Evolutionary conservation across 1,140 invertebrate species (phyloP).

Genomic region (Heliconius melpomene): DNA sequence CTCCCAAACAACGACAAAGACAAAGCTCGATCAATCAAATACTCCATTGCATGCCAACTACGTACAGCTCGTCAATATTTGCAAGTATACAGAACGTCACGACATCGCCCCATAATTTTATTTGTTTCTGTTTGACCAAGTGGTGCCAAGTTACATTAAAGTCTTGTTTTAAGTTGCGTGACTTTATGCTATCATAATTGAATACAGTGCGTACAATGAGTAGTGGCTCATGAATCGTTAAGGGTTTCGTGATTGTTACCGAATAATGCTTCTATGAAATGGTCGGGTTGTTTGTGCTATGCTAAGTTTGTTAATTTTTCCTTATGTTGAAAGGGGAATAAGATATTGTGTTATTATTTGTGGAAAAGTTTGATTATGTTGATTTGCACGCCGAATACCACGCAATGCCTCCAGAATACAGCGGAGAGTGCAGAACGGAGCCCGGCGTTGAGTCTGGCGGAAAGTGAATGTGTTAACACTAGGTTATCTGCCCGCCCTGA

Average conservation of each 20-base stretch:
- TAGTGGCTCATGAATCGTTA: constrained; percentile 45
- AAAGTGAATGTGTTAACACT: too few species aligned
- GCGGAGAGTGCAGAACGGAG: too few species aligned
- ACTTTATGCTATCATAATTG: constrained; percentile 60
- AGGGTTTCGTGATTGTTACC: constrained; percentile 45
- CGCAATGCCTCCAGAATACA: too few species aligned
- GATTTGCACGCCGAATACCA: too few species aligned
- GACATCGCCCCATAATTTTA: constrained; percentile 54
- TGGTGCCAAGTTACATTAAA: constrained; percentile 50
- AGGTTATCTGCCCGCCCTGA: too few species aligned
- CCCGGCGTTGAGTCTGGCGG: too few species aligned
- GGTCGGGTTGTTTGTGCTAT: constrained; percentile 23
- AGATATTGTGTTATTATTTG: not conserved
- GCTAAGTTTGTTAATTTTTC: not conserved
- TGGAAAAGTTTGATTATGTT: not conserved
- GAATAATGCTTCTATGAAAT: constrained; percentile 32
- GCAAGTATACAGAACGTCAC: constrained; percentile 55
- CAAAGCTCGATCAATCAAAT: constrained; percentile 72
- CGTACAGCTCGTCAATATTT: constrained; percentile 62
- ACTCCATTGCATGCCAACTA: constrained; percentile 55
- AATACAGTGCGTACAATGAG: constrained; percentile 36
- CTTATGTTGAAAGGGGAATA: not conserved
- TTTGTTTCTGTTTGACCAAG: constrained; percentile 67
- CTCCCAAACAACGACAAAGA: constrained; percentile 40
- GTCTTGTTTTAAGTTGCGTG: constrained; percentile 61